Evolutionary conservation across 2,888 invertebrate species (phyloP), one percentile per base, ranked within the genome.

Genomic region (Parapristionchus giblindavisi): DNA sequence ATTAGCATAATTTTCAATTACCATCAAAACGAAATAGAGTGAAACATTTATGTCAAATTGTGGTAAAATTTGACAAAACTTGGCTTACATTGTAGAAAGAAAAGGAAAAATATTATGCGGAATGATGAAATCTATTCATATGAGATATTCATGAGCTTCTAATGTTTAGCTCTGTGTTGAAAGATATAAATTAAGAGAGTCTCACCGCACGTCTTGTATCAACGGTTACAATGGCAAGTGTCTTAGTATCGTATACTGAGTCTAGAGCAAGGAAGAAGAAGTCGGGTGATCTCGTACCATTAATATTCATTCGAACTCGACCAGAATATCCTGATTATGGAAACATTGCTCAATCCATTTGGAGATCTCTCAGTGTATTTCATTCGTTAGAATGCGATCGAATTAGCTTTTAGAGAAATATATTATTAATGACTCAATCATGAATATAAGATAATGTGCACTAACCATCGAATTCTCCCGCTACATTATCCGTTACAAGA

Each of bases 391-490:
- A 56, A 48, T 48, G 48, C 11, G 48, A 14, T 14, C 48, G 21
- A 11, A 11, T 48, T 14, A 11, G 21, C 48, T 48, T 48, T 48
- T 14, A 48, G 21, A 48, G 48, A 48, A 48, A 21, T 48, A 48
- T 14, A 11, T 24, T 24, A 56, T 17, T 56, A 27, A 8, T 21
- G 21, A 56, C 24, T 24, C 56, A 17, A 24, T 56, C 56, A n/a
- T n/a, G n/a, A n/a, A n/a, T n/a, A n/a, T n/a, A n/a, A n/a, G n/a
- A n/a, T n/a, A n/a, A n/a, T n/a, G n/a, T n/a, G n/a, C n/a, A n/a
- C 51, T 51, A 51, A 70, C 79, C 79, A 43, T 56, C 70, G 34
- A 80, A 80, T 38, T 75, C 66, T 5, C 76, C 72, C 58, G 75
- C 78, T 14, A 76, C 48, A 6, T 74, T 70, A n/a, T 75, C 74